Conservation (phyloP, 2,888 invertebrate genomes). For the Drosophila nr. medialis region DNA sequence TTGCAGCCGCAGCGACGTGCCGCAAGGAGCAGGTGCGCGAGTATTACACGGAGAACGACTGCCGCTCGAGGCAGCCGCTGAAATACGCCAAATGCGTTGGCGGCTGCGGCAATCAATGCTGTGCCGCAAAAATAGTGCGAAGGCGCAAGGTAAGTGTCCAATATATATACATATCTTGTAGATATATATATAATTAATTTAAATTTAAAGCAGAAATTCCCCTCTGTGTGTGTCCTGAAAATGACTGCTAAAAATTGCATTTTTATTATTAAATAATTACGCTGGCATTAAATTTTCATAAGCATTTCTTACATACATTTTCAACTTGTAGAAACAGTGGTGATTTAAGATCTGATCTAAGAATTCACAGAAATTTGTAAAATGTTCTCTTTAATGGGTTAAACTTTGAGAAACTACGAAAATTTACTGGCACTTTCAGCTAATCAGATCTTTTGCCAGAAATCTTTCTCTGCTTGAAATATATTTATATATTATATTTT, state of each 20-base stretch:
- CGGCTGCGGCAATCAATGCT: constrained; percentile 94
- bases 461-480: background rate
- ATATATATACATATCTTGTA: background rate
- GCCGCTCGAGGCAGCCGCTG: constrained; percentile 95
- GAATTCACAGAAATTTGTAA: background rate
- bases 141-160: constrained; percentile 91
- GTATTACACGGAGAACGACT: constrained; percentile 95
- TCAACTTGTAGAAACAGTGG: background rate
- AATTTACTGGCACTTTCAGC: background rate
- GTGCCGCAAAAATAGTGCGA: constrained; percentile 96
- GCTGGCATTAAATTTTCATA: background rate
- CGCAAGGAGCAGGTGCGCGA: constrained; percentile 96
- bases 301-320: background rate
- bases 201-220: background rate
- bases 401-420: background rate
- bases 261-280: background rate
- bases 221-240: background rate
- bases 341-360: background rate
- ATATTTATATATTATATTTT: no score
- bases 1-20: constrained; percentile 89
- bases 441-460: background rate
- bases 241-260: background rate
- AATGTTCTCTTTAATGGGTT: background rate
- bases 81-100: constrained; percentile 94
- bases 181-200: background rate